These are phyloP conservation scores for Andrena flavipes DNA, from an alignment of 2,888 invertebrate genomes.

Conservation along the genomic window DNA sequence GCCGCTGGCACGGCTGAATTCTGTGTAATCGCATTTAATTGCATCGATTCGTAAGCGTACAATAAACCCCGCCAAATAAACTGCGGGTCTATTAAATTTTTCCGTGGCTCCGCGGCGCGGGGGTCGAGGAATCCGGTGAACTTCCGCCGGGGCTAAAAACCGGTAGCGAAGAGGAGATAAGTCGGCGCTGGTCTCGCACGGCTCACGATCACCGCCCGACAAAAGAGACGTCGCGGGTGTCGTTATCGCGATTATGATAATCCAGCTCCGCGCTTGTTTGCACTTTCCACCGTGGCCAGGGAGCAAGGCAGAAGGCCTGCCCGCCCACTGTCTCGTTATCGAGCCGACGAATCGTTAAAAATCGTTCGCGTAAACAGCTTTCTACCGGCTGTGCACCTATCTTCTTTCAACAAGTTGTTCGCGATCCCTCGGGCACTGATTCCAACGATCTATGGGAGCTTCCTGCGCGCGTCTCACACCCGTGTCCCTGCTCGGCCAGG, in stretches of 20 bases:
- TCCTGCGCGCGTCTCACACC: not conserved
- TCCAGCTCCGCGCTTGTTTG: conserved; percentile 79
- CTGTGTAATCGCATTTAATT: conserved; percentile 52
- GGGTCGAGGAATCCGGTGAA: not conserved
- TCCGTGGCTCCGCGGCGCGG: not conserved
- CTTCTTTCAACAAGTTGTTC: conserved; percentile 1
- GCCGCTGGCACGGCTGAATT: conserved; percentile 23
- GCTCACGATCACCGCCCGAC: conserved; percentile 42
- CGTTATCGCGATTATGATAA: conserved; percentile 81
- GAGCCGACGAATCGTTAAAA: conserved; percentile 1
- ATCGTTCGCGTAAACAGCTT: conserved; percentile 4
- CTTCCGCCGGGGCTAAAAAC: conserved; percentile 16
- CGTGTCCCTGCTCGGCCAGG: no score
- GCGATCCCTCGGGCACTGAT: not conserved
- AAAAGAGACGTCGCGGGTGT: conserved; percentile 73
- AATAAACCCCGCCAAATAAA: conserved; percentile 12
- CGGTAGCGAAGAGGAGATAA: conserved; percentile 13
- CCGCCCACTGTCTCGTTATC: conserved; percentile 13
- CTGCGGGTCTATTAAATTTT: conserved; percentile 32
- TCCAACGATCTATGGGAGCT: not conserved
- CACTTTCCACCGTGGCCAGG: conserved; percentile 59
- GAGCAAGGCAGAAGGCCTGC: not conserved
- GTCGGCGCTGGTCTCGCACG: conserved; percentile 23
- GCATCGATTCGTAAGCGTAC: conserved; percentile 33
- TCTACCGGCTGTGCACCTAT: not conserved